These are phyloP conservation scores for Crocidura indochinensis DNA, from an alignment of 2,797 vertebrate species.

Conservation along the genomic window DNA sequence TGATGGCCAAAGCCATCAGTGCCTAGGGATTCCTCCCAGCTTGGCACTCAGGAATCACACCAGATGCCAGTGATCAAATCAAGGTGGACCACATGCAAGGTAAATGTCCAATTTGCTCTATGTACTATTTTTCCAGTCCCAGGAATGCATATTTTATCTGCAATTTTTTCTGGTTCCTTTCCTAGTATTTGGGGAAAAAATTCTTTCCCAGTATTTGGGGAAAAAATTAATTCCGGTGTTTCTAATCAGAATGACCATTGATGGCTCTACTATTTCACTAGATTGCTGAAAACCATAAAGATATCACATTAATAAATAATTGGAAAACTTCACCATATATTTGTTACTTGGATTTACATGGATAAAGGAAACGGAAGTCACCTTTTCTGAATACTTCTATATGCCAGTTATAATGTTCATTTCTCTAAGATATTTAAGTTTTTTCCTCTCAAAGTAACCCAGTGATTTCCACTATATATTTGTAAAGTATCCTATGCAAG, in stretches of 20 bases:
- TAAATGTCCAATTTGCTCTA: no score
- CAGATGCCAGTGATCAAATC: no score
- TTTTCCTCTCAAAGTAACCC: not conserved
- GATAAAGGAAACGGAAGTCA: not conserved
- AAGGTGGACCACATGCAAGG: no score
- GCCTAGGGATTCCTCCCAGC: no score
- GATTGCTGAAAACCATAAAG: not conserved
- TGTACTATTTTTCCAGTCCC: no score
- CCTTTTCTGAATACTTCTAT: slow-evolving; percentile 33
- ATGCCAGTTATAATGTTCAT: not conserved
- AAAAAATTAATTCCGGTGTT: slow-evolving; percentile 8
- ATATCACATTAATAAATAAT: not conserved
- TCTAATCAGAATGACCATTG: not conserved
- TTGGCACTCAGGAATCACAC: no score
- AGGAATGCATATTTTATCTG: not conserved
- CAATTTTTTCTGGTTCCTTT: not conserved
- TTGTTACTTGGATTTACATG: not conserved
- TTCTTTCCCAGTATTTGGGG: not conserved
- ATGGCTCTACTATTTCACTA: not conserved
- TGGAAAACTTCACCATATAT: slow-evolving; percentile 35
- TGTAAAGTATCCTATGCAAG: not conserved
- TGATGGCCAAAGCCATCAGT: no score
- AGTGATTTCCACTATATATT: slow-evolving; percentile 26
- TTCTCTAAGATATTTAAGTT: not conserved
- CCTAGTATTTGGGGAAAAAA: slow-evolving; percentile 27